Base-by-base conservation (phyloP, 1,140 invertebrate genomes). In the Drosophila bifasciata region DNA sequence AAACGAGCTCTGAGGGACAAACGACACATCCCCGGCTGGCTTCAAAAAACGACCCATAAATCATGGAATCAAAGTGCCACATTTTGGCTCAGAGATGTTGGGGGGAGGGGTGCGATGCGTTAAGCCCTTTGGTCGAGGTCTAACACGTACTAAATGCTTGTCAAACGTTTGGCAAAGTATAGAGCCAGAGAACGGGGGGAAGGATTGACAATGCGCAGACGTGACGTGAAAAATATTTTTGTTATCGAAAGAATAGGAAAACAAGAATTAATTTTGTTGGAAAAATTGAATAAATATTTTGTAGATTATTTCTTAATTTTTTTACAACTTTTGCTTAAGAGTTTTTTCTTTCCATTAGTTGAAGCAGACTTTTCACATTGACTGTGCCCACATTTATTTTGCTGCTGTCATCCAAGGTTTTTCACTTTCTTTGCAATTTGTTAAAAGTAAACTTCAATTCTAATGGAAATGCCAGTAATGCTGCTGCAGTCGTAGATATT, bases 21-120 rank as follows among this genome's bases (percentile, higher is more conserved):
- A 41, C 9, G 48, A 41, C n/a, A 56, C 25, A 23, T 63, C 45
- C 19, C 6, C 49, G 56, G 6, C 44, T 36, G 58, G 19, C 58
- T 52, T 52, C 50, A 71, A 64, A 48, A 71, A 64, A 48, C 32
- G 32, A 11, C 61, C 74, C 79, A 81, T 81, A 81, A 81, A 81
- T 81, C 78, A 81, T 83, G 78, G 78, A 83, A 83, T 81, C 78
- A 81, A 81, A 81, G 80, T 83, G 78, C 68, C 78, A 78, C 78
- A 72, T 67, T 67, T 77, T 72, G 67, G 32, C 32, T 11, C 32
- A 13, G 32, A 36, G 32, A 32, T 32, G 9, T 9, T 11, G 36
- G 44, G 40, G 23, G 8, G 0, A 0, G 28, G 2, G 28, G 3
- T 9, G 28, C 9, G 32, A 46, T 67, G 64, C 64, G 64, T 67